Base-by-base conservation (phyloP, 2,797 vertebrate species). In the Buphagus erythrorhynchus region DNA sequence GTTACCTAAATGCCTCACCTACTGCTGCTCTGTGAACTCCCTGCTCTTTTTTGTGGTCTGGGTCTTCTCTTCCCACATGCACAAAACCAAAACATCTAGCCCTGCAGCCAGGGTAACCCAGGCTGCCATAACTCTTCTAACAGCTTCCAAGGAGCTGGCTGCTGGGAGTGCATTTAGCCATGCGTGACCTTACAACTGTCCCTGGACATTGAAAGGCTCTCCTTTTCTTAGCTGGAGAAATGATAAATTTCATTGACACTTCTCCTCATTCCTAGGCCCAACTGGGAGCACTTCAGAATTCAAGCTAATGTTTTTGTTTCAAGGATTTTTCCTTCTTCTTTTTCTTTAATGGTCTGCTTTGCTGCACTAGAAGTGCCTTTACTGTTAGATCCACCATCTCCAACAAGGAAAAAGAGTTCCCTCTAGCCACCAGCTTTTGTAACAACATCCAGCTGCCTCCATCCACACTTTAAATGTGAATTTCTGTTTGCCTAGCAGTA, bases 381-480 rank as follows among this genome's bases (percentile, higher is more conserved):
- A 4, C 54, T 21, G 6, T 68, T 61, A 71, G 21, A 72, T 38
- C 33, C 15, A 29, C 19, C 48, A 33, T 79, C 58, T 83, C 91
- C 90, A 97, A 48, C 75, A 95, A 97, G 97, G 97, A 91, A 96
- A 95, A 94, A 97, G 89, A 85, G 96, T 94, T 96, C 97, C 97
- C 96, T 97, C 97, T 97, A 97, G 97, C 96, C 48, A 92, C 87
- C 87, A 62, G 33, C 29, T 88, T 95, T 61, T 63, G 89, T 79
- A 96, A 94, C 61, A 95, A 62, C 87, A 86, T 45, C 65, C 33
- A 43, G 5, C 65, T 62, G 45, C 48, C 62, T 91, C 83, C 55
- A 61, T 9, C 11, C 82, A 87, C 52, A 24, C 59, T 86, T 95
- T 90, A 74, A 97, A 67, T 78, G 58, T 76, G 46, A 33, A n/a